Conservation (phyloP, 1,140 invertebrate species). For the Mylabris phalerata region DNA sequence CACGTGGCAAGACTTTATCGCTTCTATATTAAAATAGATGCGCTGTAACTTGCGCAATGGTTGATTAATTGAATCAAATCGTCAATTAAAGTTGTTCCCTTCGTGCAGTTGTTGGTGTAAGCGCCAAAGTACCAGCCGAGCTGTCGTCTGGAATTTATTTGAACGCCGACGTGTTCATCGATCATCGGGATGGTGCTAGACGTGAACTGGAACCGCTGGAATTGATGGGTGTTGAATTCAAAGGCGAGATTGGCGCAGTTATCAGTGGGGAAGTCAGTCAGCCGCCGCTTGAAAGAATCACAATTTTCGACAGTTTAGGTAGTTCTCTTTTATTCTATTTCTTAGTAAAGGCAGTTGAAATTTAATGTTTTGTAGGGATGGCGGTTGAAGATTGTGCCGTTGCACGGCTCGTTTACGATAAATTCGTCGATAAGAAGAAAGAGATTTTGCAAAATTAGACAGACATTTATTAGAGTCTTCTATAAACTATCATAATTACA, state of each 20-base stretch:
- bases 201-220: conserved; percentile 40
- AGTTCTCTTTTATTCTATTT: conserved; percentile 23
- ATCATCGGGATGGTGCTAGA: conserved; percentile 38
- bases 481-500: neutral
- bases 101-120: conserved; percentile 42
- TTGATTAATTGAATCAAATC: too few species aligned
- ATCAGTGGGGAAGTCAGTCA: conserved; percentile 21
- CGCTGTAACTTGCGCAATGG: too few species aligned
- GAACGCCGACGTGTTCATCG: conserved; percentile 38
- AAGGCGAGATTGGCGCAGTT: conserved; percentile 42
- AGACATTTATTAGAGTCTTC: neutral
- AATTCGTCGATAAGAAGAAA: conserved; percentile 4
- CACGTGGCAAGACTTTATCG: too few species aligned
- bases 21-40: too few species aligned
- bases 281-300: conserved; percentile 22
- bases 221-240: conserved; percentile 32
- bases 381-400: conserved; percentile 47
- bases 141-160: conserved; percentile 40
- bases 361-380: conserved; percentile 45
- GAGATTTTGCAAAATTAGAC: neutral
- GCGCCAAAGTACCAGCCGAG: conserved; percentile 38
- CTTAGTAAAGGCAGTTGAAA: conserved; percentile 47
- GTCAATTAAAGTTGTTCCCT: too few species aligned
- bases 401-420: conserved; percentile 44
- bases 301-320: conserved; percentile 41